Evolutionary conservation across 2,888 invertebrate species (phyloP), one percentile per base, ranked within the genome.

Genomic region (Acleris holmiana): DNA sequence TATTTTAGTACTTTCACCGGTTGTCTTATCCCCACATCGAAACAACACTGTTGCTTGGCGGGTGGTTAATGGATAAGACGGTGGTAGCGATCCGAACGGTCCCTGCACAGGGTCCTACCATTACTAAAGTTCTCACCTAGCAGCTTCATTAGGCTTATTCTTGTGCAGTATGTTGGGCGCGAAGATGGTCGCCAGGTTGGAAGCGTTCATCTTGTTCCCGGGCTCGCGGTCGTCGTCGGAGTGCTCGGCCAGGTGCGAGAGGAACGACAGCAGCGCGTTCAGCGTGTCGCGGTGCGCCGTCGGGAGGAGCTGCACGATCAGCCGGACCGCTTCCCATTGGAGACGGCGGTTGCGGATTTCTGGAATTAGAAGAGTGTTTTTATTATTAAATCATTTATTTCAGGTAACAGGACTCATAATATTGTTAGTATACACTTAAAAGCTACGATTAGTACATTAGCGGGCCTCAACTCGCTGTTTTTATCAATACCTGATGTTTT

Each of bases 181-280:
- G 85, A 99, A 98, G 46, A 99, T 94, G 0, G 98, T 98, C 0
- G 99, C 98, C 69, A 99, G 90, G 85, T 98, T 99, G 59, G 95
- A 96, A 50, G 97, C 95, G 85, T 98, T 97, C 99, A 99, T 99
- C 93, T 97, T 98, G 90, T 98, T 98, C 1, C 98, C 98, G 15
- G 94, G 85, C 67, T 93, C 92, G 71, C 92, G 93, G 58, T 90
- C 89, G 82, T 97, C 97, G 51, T 94, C 94, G 51, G 96, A 93
- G 86, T 97, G 94, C 65, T 94, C 93, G 0, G 96, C 96, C 29
- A 98, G 95, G 72, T 95, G 95, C 35, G 95, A 94, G 59, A 98
- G 94, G 89, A 99, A 98, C 74, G 94, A 94, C 48, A 99, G 93
- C 68, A 99, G 91, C 4, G 96, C 95, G 89, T 94, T 95, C 23